Conservation (phyloP, 2,113 vertebrate genomes). For the Nothocercus nigrocapillus region DNA sequence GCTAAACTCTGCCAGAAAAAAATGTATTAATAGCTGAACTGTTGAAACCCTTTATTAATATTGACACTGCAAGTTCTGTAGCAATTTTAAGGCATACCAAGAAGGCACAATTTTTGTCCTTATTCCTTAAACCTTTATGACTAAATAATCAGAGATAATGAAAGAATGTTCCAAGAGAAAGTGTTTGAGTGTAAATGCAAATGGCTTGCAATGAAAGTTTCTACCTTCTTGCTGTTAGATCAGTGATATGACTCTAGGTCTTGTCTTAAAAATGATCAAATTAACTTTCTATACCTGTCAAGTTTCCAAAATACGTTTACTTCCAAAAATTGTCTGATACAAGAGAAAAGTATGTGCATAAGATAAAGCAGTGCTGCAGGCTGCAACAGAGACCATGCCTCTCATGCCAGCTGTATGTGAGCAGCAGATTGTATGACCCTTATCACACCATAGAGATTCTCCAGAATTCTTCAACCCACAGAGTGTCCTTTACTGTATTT, state of each 20-base stretch:
- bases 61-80: slow-evolving; percentile 1
- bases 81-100: slow-evolving; percentile 8
- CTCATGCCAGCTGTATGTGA: background rate
- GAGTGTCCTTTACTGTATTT: background rate
- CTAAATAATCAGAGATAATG: slow-evolving; percentile 25
- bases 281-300: background rate
- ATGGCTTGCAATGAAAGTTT: background rate
- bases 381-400: background rate
- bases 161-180: slow-evolving; percentile 10
- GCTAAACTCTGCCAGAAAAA: slow-evolving; percentile 52
- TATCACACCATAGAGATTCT: background rate
- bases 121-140: slow-evolving; percentile 19
- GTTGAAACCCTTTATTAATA: slow-evolving; percentile 54
- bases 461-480: background rate
- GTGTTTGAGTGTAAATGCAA: background rate
- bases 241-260: background rate
- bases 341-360: background rate
- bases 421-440: background rate
- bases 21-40: slow-evolving; percentile 72
- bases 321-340: background rate
- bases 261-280: background rate
- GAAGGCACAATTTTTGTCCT: slow-evolving; percentile 17
- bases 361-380: background rate
- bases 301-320: background rate
- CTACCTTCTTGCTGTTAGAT: background rate